A percentile compares a stretch with the other conserved stretches of the same genome.
Conservation (phyloP, 2,113 vertebrate genomes). For the Etheostoma spectabile region DNA sequence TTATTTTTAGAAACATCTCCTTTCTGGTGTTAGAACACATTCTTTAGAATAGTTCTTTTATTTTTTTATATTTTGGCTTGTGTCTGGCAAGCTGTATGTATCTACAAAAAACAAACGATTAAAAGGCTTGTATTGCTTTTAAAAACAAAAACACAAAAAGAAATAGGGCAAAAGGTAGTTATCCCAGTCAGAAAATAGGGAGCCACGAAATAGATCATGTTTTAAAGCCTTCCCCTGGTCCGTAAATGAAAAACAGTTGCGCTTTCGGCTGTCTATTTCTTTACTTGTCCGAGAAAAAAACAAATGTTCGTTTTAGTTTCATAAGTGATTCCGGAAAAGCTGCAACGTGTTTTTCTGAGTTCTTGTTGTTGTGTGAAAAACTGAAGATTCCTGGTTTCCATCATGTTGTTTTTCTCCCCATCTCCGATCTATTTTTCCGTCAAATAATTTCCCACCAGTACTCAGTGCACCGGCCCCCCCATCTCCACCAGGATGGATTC, state of each 20-base stretch:
- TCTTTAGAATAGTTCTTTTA: background rate
- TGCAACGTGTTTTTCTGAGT: background rate
- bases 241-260: background rate
- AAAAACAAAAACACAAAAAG: too few relatives aligned
- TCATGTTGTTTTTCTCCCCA: background rate
- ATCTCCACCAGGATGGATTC: too few relatives aligned
- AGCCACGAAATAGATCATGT: slow-evolving; percentile 1
- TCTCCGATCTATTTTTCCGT: too few relatives aligned
- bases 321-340: background rate
- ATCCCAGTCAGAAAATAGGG: background rate
- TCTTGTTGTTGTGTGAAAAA: background rate
- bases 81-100: background rate
- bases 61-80: background rate
- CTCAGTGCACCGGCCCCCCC: too few relatives aligned
- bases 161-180: background rate
- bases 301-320: slow-evolving; percentile 3
- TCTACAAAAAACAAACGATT: slow-evolving; percentile 36
- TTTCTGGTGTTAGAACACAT: slow-evolving; percentile 6
- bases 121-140: slow-evolving; percentile 19
- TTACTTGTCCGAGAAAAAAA: background rate
- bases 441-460: too few relatives aligned
- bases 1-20: slow-evolving; percentile 40
- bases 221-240: background rate
- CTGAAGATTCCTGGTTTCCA: background rate
- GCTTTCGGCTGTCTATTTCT: too few relatives aligned